Base-by-base conservation (phyloP, 1,140 invertebrate genomes). In the Drosophila orosa region DNA sequence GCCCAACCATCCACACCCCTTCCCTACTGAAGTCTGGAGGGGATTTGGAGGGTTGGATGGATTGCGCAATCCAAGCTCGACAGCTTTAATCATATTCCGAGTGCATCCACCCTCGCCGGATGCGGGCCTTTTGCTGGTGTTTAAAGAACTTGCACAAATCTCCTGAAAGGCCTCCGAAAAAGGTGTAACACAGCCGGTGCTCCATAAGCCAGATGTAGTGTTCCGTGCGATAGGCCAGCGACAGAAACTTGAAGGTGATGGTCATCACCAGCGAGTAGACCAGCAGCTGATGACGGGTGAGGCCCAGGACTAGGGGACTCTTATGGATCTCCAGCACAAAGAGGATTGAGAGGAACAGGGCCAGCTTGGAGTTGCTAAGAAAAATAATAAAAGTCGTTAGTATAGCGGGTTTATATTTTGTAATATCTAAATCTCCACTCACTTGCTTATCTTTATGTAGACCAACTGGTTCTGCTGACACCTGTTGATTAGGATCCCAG, bases 371-470 rank as follows among this genome's bases (percentile, higher is more conserved):
- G 47, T 74, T 89, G 24, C 83, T 87, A 13, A 4, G 1, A n/a
- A n/a, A 25, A 35, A 33, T 39, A 39, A 42, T 27, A 52, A 25
- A 42, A 13, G 31, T 9, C 0, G 1, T 15, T 6, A 35, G 13
- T 35, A 35, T 13, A 15, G 0, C 12, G 15, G 13, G 13, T 35
- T 15, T 15, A 40, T 37, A 8, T 7, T n/a, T n/a, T 37, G 8
- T n/a, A 37, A 8, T 37, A n/a, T 37, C 15, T n/a, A 37, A 1
- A 8, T 31, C 9, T 55, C 13, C 12, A 72, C 80, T 77, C 60
- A 87, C 83, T 62, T 87, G 80, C 45, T 89, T 17, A 87, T 40
- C 65, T 80, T 87, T 10, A 89, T 52, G 56, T 68, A 52, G 5
- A 68, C 76, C 25, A 48, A 19, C 17, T 80, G 63, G 5, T 61